Evolutionary conservation across 2,797 vertebrate genomes (phyloP).

Genomic region (Pitangus sulphuratus): DNA sequence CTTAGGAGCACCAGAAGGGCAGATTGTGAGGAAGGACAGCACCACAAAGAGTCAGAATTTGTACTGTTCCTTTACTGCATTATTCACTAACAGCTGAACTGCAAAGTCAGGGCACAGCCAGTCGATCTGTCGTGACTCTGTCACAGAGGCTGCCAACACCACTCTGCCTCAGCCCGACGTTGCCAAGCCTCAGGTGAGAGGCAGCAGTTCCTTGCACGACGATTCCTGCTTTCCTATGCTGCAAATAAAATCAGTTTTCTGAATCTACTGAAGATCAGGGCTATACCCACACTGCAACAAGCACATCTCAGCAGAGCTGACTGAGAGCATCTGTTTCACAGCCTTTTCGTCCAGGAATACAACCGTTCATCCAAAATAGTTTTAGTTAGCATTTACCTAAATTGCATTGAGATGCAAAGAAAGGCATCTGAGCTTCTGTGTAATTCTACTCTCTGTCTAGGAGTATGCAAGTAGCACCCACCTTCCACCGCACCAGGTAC

Average conservation of each 20-base stretch:
- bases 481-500: not conserved
- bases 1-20: not conserved
- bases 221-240: not conserved
- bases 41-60: not conserved
- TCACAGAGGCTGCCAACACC: not conserved
- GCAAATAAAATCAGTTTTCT: not conserved
- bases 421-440: not conserved
- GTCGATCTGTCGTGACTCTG: not conserved
- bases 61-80: accelerated
- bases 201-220: not conserved
- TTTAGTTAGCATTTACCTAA: not conserved
- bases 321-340: not conserved
- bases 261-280: not conserved
- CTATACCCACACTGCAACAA: not conserved
- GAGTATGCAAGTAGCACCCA: not conserved
- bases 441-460: not conserved
- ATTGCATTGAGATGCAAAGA: not conserved
- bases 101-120: not conserved
- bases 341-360: not conserved
- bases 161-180: not conserved
- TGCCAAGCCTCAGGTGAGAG: not conserved
- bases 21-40: not conserved
- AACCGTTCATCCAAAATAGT: not conserved
- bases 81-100: not conserved
- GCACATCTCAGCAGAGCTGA: not conserved